Conservation (phyloP, 92 coral and sea anemone species). For the Epizoanthus rinbou region DNA sequence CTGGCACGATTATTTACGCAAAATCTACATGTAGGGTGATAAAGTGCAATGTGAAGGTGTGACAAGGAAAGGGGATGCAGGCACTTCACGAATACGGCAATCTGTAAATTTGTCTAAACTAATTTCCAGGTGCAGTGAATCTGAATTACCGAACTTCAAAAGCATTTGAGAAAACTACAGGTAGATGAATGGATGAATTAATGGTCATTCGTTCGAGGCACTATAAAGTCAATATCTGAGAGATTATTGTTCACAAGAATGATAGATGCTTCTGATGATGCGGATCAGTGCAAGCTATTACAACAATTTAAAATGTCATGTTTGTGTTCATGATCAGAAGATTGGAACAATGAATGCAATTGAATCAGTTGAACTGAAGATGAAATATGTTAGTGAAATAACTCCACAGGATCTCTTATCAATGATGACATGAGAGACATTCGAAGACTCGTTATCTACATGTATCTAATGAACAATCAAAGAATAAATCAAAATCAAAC, state of each 20-base stretch:
- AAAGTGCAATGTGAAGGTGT: conserved; percentile 12
- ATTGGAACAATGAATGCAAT: conserved; percentile 3
- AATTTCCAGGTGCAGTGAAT: neutral
- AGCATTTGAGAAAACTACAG: conserved; percentile 9
- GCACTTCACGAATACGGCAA: conserved; percentile 1
- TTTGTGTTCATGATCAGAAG: conserved; percentile 11
- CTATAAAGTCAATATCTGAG: neutral
- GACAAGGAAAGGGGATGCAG: conserved; percentile 1
- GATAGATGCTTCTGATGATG: conserved; percentile 2
- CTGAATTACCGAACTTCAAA: no score
- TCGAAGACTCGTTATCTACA: no score
- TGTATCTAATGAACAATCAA: no score
- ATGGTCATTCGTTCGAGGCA: neutral
- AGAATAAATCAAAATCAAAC: no score
- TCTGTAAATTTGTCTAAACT: conserved; percentile 6
- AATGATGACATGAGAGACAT: no score
- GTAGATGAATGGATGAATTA: neutral
- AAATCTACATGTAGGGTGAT: conserved; percentile 5
- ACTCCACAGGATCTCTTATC: neutral
- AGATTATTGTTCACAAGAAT: conserved; percentile 17
- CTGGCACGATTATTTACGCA: neutral
- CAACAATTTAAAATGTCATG: neutral
- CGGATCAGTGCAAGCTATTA: conserved; percentile 26
- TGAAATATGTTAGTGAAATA: neutral
- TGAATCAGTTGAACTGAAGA: conserved; percentile 14